Evolutionary conservation across 1,140 invertebrate genomes (phyloP), one percentile per base, ranked within the genome.

Genomic region (Triops cancriformis): DNA sequence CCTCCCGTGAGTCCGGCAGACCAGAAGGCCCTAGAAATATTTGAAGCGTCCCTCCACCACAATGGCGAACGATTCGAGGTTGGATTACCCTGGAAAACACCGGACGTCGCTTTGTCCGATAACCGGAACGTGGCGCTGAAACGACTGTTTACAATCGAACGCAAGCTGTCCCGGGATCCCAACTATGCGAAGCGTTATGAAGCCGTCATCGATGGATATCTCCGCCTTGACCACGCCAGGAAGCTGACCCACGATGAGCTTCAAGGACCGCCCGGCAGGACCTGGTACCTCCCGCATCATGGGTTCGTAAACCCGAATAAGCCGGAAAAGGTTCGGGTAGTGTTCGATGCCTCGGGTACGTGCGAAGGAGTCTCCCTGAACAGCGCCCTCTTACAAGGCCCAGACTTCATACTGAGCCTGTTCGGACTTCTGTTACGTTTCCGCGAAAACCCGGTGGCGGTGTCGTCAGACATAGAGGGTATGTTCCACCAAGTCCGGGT

Each of bases 371-470:
- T 41, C 14, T 80, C 80, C 14, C 45, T 84, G 11, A 83, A 84
- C 73, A 79, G 81, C 26, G 12, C 78, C 4, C 42, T 82, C 5
- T 27, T 82, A 1, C 72, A 78, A 23, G 82, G 83, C 0, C 82
- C 83, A 0, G 82, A 83, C 76, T 73, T 81, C 7, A 80, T 79
- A 7, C 82, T 80, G 18, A 26, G 5, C 5, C 75, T 83, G 4
- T 11, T 79, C 0, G 82, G 80, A 3, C 81, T 84, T n/a, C 80
- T 83, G 1, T 80, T 81, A 43, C 77, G 80, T 37, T n/a, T n/a
- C n/a, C n/a, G n/a, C n/a, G n/a, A n/a, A n/a, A n/a, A n/a, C n/a
- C n/a, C n/a, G n/a, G n/a, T n/a, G n/a, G n/a, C n/a, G n/a, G n/a
- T n/a, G n/a, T n/a, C n/a, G n/a, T n/a, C n/a, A n/a, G n/a, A n/a